Evolutionary conservation across 1,140 invertebrate species (phyloP).

Genomic region (Orius insidiosus): DNA sequence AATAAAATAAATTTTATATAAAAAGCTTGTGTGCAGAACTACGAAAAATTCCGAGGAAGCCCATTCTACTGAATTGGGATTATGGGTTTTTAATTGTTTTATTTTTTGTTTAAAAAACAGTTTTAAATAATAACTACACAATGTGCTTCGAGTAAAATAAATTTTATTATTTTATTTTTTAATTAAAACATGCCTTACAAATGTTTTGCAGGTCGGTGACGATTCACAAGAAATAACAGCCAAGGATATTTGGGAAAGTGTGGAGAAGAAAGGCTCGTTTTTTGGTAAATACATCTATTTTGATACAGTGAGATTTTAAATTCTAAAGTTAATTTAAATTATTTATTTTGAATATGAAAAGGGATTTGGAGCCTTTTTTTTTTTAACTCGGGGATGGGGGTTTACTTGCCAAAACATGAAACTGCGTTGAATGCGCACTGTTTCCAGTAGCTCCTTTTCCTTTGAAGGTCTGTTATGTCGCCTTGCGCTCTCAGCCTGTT

Average conservation of each 20-base stretch:
- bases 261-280: not conserved
- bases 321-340: not conserved
- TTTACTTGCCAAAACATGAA: conserved; percentile 35
- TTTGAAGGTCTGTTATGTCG: conserved; percentile 33
- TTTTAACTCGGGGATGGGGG: not conserved
- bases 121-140: conserved; percentile 10
- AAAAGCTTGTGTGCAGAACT: no score
- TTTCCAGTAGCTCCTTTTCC: conserved; percentile 43
- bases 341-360: not conserved
- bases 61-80: no score
- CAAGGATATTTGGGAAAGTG: not conserved
- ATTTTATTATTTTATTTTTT: conserved; percentile 3
- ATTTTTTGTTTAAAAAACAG: no score
- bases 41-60: no score
- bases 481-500: conserved; percentile 31
- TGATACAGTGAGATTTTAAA: not conserved
- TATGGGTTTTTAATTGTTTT: no score
- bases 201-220: not conserved
- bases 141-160: conserved; percentile 11
- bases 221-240: not conserved
- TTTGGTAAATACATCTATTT: conserved; percentile 5
- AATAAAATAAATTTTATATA: no score
- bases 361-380: not conserved
- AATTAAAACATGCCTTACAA: conserved; percentile 10
- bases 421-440: conserved; percentile 47